Evolutionary conservation across 2,888 invertebrate species (phyloP), one percentile per base, ranked within the genome.

Genomic region (Stegana nigrithorax): DNA sequence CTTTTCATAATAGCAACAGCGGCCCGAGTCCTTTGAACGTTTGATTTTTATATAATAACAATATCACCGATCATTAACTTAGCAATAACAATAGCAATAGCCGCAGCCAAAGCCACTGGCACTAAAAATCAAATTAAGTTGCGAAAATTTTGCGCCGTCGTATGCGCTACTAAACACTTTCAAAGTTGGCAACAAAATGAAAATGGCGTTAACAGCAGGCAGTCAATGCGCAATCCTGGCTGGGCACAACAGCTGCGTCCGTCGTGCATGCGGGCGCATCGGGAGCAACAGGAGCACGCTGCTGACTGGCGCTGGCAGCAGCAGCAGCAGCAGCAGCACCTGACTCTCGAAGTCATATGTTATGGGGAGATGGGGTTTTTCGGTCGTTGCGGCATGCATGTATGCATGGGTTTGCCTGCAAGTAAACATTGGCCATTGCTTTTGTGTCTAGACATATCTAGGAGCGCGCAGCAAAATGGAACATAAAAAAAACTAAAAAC

Each of bases 151-250:
- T n/a, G n/a, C n/a, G n/a, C n/a, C n/a, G n/a, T n/a, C n/a, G n/a
- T n/a, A n/a, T n/a, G n/a, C n/a, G n/a, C n/a, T n/a, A 51, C 51
- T 27, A n/a, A 25, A 51, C 51, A 27, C 51, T 26, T 26, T 26
- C n/a, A 51, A 27, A 12, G 51, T 26, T 27, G n/a, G 7, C 2
- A 27, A 51, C 51, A 27, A 27, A 51, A 27, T 26, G 25, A 26
- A 21, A 51, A 14, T 17, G 27, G 21, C 26, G 14, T 8, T 26
- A 10, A 26, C n/a, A 51, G n/a, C 5, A 26, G 27, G 14, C n/a
- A n/a, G n/a, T n/a, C 51, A 27, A 51, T 27, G 26, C 51, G n/a
- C 51, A 51, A 12, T 51, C 26, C 27, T 12, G 51, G 27, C 26
- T 51, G 51, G 27, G 27, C 27, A 26, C 27, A 5, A 12, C n/a